Evolutionary conservation across 2,797 vertebrate species (phyloP).

Genomic region (Malacoctenus gilli): DNA sequence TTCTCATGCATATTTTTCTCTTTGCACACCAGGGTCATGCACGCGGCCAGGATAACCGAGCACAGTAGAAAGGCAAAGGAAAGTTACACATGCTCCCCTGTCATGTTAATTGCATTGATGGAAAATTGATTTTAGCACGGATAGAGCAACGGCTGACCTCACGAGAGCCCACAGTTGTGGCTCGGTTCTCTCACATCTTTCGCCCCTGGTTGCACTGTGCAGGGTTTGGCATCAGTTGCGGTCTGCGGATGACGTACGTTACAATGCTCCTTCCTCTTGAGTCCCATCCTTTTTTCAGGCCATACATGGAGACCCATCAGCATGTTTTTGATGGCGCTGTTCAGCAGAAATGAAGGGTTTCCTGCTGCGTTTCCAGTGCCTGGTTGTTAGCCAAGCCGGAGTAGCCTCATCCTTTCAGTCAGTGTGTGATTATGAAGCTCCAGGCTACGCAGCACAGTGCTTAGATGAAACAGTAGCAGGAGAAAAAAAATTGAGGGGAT

Average conservation of each 20-base stretch:
- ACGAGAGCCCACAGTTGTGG: constrained; percentile 21
- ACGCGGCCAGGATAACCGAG: constrained; percentile 9
- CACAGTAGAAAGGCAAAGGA: constrained; percentile 15
- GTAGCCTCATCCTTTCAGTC: constrained; percentile 61
- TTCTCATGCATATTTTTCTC: not conserved
- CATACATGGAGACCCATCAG: constrained; percentile 11
- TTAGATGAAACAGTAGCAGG: constrained; percentile 67
- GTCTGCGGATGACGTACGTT: not conserved
- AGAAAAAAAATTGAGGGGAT: constrained; percentile 75
- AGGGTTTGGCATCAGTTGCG: constrained; percentile 22
- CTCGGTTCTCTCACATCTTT: constrained; percentile 45
- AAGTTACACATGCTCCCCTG: constrained; percentile 34
- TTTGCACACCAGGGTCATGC: not conserved
- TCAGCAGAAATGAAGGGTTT: constrained; percentile 42
- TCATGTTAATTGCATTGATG: constrained; percentile 76
- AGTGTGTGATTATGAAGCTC: constrained; percentile 63
- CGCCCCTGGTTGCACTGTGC: constrained; percentile 10
- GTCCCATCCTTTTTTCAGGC: not conserved
- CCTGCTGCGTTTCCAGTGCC: constrained; percentile 53
- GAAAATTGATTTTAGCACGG: constrained; percentile 72
- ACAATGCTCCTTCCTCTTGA: constrained; percentile 3
- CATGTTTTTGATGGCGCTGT: constrained; percentile 37
- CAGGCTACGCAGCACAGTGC: constrained; percentile 43
- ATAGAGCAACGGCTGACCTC: constrained; percentile 42
- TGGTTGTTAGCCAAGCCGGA: constrained; percentile 57